These are phyloP conservation scores for Seriola quinqueradiata DNA, from an alignment of 2,113 vertebrate genomes.

Conservation along the genomic window DNA sequence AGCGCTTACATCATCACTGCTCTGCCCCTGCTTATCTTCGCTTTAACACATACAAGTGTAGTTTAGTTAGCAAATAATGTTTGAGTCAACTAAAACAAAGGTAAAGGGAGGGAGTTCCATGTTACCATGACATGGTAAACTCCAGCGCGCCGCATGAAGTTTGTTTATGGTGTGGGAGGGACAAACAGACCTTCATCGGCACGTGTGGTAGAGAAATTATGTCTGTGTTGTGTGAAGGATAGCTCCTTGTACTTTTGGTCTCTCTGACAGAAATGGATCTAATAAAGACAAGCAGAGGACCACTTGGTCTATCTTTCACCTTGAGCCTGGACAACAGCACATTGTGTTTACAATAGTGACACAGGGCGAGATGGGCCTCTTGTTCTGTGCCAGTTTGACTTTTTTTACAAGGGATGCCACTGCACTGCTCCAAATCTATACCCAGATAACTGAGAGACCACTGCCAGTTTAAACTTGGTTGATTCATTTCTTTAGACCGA, in stretches of 20 bases:
- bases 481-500: background rate
- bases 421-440: background rate
- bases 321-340: constrained; percentile 63
- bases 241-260: constrained; percentile 54
- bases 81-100: background rate
- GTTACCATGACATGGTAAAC: constrained; percentile 26
- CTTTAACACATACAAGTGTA: background rate
- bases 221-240: constrained; percentile 65
- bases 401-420: background rate
- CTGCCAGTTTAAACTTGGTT: background rate
- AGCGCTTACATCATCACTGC: background rate
- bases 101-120: background rate
- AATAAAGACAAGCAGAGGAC: constrained; percentile 53
- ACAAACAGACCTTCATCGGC: constrained; percentile 72
- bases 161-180: constrained; percentile 62
- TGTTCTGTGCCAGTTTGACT: background rate
- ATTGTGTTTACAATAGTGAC: constrained; percentile 60
- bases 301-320: constrained; percentile 64
- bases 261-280: constrained; percentile 59
- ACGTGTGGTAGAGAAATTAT: constrained; percentile 56
- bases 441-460: background rate
- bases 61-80: background rate
- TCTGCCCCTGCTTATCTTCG: background rate
- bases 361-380: constrained; percentile 40
- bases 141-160: background rate